Evolutionary conservation across 2,888 invertebrate genomes (phyloP).

Genomic region (Tethea ocularis): DNA sequence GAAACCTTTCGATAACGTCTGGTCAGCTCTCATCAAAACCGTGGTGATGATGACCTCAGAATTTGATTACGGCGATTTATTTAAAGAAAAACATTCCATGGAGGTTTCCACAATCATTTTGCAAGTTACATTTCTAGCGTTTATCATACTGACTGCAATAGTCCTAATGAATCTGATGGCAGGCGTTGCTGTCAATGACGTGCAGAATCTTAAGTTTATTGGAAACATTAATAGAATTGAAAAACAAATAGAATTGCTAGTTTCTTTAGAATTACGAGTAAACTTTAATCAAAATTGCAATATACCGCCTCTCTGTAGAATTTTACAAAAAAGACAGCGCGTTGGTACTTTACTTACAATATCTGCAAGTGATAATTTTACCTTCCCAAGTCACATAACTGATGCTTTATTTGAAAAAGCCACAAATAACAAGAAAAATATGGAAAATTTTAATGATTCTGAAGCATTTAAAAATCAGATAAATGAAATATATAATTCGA

Average conservation of each 20-base stretch:
- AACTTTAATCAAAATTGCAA: no score
- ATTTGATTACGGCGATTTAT: not conserved
- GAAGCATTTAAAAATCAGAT: conserved; percentile 48
- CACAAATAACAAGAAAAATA: conserved; percentile 54
- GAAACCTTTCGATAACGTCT: not conserved
- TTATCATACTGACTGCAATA: not conserved
- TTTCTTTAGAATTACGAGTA: conserved; percentile 65
- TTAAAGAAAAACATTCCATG: not conserved
- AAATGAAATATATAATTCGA: conserved; percentile 49
- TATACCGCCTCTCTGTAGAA: no score
- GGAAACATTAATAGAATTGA: not conserved
- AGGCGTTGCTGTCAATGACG: conserved; percentile 10
- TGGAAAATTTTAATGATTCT: conserved; percentile 51
- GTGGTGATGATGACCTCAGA: conserved; percentile 12
- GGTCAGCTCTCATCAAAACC: conserved; percentile 4
- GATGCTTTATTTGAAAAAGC: conserved; percentile 69
- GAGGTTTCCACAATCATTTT: not conserved
- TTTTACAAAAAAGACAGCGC: conserved; percentile 47
- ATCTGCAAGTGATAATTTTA: no score
- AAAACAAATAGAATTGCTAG: conserved; percentile 9
- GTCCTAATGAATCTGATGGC: conserved; percentile 9
- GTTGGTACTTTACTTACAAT: conserved; percentile 48
- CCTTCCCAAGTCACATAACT: conserved; percentile 56
- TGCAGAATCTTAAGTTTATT: not conserved
- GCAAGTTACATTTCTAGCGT: not conserved